Percentiles rank a stretch among this genome's conserved stretches.
Conservation (phyloP, 2,888 invertebrate genomes). For the Drosophila testacea region DNA sequence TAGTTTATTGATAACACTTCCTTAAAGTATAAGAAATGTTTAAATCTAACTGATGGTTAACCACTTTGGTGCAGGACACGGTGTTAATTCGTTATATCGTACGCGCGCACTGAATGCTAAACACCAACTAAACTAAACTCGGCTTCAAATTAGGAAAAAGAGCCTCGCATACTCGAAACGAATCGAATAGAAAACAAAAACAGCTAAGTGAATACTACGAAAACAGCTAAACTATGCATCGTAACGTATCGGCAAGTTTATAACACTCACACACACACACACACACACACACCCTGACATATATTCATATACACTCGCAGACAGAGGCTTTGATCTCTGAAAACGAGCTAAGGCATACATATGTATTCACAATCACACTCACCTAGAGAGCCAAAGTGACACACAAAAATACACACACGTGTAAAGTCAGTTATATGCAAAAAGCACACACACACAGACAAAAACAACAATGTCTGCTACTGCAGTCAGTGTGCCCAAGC, state of each 20-base stretch:
- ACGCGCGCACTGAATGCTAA: conserved; percentile 78
- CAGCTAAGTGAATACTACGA: conserved; percentile 52
- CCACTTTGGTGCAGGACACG: conserved; percentile 21
- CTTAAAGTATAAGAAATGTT: background rate
- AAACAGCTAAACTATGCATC: conserved; percentile 28
- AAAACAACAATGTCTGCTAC: conserved; percentile 5
- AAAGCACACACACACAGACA: conserved; percentile 27
- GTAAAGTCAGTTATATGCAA: conserved; percentile 38
- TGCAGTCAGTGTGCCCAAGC: conserved; percentile 14
- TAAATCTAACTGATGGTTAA: background rate
- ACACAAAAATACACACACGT: conserved; percentile 11
- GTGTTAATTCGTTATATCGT: conserved; percentile 32
- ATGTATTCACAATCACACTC: conserved; percentile 18
- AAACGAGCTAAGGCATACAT: conserved; percentile 52
- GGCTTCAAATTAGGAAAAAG: conserved; percentile 70
- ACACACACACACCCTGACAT: conserved; percentile 26
- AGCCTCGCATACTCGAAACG: conserved; percentile 55
- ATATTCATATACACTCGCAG: background rate
- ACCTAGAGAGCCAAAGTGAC: conserved; percentile 12
- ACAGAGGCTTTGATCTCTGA: conserved; percentile 31
- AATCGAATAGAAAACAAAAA: conserved; percentile 59
- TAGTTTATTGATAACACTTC: background rate
- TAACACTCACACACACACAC: conserved; percentile 38
- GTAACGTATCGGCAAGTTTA: conserved; percentile 56
- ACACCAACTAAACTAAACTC: conserved; percentile 77